Conservation (phyloP, 64 coral and sea anemone species). For the Montipora efflorescens region DNA sequence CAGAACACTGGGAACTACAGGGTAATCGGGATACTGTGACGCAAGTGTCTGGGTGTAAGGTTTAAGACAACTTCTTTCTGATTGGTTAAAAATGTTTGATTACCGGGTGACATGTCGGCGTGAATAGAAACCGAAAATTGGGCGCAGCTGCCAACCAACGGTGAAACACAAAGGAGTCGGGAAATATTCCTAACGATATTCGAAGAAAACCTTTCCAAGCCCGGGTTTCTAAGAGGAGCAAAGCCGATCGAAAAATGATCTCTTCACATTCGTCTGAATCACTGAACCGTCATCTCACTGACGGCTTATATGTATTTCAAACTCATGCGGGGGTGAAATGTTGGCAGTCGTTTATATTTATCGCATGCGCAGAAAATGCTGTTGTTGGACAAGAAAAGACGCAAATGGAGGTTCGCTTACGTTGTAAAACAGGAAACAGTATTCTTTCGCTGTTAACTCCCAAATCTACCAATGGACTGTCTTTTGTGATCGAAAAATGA, state of each 20-base stretch:
- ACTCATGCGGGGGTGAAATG: background rate
- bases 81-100: conserved; percentile 28
- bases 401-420: background rate
- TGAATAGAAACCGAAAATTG: conserved; percentile 11
- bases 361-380: conserved; percentile 45
- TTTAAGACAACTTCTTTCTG: background rate
- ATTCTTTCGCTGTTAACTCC: background rate
- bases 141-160: conserved; percentile 29
- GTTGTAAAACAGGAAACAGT: conserved; percentile 2
- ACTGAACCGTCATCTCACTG: background rate
- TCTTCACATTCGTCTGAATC: background rate
- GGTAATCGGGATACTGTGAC: background rate
- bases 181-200: conserved; percentile 28
- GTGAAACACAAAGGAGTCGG: background rate
- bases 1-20: conserved; percentile 1
- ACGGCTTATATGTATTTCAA: background rate
- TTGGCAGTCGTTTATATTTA: background rate
- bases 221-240: background rate
- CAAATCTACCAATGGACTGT: background rate
- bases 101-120: conserved; percentile 10
- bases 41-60: background rate
- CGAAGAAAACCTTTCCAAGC: background rate
- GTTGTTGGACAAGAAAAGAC: background rate
- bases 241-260: background rate
- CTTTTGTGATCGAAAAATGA: background rate